Evolutionary conservation across 2,113 vertebrate genomes (phyloP).

Genomic region (Pachyramphus minor): DNA sequence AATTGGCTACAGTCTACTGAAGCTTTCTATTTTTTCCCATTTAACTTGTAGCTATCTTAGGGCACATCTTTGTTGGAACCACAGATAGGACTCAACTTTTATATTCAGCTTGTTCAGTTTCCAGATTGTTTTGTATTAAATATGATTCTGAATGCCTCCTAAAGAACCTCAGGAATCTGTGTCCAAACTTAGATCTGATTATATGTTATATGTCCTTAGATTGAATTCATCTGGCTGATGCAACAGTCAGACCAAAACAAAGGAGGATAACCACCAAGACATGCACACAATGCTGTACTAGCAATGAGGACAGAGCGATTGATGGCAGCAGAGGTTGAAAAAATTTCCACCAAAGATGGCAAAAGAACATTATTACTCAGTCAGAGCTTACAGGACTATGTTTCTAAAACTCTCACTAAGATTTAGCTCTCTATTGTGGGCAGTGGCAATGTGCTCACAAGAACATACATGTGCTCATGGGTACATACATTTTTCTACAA

Average conservation of each 20-base stretch:
- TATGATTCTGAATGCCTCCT: not conserved
- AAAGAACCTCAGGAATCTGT: not conserved
- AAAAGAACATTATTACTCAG: accelerated
- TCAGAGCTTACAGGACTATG: not conserved
- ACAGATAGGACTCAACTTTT: not conserved
- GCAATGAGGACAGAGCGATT: not conserved
- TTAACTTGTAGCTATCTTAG: not conserved
- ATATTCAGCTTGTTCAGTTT: not conserved
- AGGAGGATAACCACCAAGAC: not conserved
- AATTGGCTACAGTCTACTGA: not conserved
- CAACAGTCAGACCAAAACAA: not conserved
- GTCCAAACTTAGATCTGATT: not conserved
- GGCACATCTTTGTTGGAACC: not conserved
- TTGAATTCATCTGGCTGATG: not conserved
- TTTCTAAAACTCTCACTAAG: not conserved
- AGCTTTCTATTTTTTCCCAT: not conserved
- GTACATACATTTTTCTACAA: not conserved
- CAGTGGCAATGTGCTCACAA: accelerated
- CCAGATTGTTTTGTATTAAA: not conserved
- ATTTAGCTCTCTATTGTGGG: not conserved
- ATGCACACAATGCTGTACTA: not conserved
- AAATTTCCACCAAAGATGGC: not conserved
- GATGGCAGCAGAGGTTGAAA: not conserved
- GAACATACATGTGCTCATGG: not conserved
- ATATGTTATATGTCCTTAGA: not conserved